Conservation (phyloP, 2,888 invertebrate species). For the Ctenicera cuprea region DNA sequence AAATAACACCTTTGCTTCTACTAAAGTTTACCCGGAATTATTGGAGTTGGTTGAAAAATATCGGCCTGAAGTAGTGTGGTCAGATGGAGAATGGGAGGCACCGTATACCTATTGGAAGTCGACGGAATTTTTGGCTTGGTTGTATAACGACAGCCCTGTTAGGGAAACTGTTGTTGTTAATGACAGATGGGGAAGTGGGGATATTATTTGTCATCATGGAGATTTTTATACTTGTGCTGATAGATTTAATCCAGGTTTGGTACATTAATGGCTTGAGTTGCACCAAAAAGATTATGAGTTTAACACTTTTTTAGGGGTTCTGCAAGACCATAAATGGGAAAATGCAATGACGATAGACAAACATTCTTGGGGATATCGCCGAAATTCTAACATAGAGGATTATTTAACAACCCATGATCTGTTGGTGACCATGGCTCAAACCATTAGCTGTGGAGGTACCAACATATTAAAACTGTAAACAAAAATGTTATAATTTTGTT, state of each 20-base stretch:
- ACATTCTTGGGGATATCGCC: slow-evolving; percentile 87
- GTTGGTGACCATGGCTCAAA: slow-evolving; percentile 79
- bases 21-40: slow-evolving; percentile 87
- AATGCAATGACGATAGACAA: slow-evolving; percentile 92
- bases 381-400: slow-evolving; percentile 80
- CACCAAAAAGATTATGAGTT: too few species aligned
- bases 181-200: slow-evolving; percentile 90
- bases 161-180: slow-evolving; percentile 92
- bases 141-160: slow-evolving; percentile 94
- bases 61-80: slow-evolving; percentile 89
- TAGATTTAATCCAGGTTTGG: slow-evolving; percentile 84
- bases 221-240: slow-evolving; percentile 91
- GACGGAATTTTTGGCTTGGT: slow-evolving; percentile 90
- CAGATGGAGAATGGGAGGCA: slow-evolving; percentile 97
- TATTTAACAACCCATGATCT: slow-evolving; percentile 80
- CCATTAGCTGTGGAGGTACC: slow-evolving; percentile 85
- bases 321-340: slow-evolving; percentile 90
- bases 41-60: slow-evolving; percentile 83
- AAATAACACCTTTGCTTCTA: slow-evolving; percentile 79
- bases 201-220: slow-evolving; percentile 79
- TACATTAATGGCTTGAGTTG: background rate
- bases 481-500: background rate
- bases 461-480: background rate
- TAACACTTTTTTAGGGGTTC: slow-evolving; percentile 69
- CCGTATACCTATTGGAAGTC: slow-evolving; percentile 88